phyloP scores from a whole-genome alignment of 2,888 invertebrate species.

The Sabellastarte sp. region DNA sequence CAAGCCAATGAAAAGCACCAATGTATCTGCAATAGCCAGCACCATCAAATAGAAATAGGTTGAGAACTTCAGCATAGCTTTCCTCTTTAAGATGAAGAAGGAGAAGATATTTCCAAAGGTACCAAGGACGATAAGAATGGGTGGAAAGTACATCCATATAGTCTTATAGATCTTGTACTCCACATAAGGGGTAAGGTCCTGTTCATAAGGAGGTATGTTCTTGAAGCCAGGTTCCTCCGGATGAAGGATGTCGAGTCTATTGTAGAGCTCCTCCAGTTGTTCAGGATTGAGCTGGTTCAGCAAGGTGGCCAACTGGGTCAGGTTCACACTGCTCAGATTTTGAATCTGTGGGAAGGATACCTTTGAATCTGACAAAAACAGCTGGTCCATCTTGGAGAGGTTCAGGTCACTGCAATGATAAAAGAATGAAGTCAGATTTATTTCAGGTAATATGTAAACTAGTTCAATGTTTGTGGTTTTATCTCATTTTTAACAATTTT shows the following conservation, averaged over 20 bases:
- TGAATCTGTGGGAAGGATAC: too few relatives aligned
- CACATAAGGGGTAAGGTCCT: not conserved
- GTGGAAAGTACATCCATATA: conserved; percentile 43
- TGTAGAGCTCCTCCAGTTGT: not conserved
- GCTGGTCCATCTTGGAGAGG: too few relatives aligned
- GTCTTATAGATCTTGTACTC: conserved; percentile 33
- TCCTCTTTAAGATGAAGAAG: conserved; percentile 46
- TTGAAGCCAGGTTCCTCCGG: too few relatives aligned
- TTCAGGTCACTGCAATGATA: too few relatives aligned
- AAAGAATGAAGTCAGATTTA: too few relatives aligned
- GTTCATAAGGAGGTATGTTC: too few relatives aligned
- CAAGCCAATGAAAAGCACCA: conserved; percentile 50
- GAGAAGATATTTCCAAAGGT: conserved; percentile 53
- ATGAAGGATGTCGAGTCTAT: not conserved
- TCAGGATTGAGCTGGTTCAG: not conserved
- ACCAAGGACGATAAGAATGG: conserved; percentile 48
- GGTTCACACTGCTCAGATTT: too few relatives aligned
- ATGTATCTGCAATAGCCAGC: conserved; percentile 46
- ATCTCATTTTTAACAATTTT: too few relatives aligned
- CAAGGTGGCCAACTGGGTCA: too few relatives aligned
- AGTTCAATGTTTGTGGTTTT: too few relatives aligned
- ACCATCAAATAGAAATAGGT: conserved; percentile 51
- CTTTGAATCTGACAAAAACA: too few relatives aligned
- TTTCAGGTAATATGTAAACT: too few relatives aligned
- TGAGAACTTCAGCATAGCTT: conserved; percentile 45